These are phyloP conservation scores for Rhinolophus ferrumequinum DNA, from an alignment of 2,113 vertebrate species.

Conservation along the genomic window DNA sequence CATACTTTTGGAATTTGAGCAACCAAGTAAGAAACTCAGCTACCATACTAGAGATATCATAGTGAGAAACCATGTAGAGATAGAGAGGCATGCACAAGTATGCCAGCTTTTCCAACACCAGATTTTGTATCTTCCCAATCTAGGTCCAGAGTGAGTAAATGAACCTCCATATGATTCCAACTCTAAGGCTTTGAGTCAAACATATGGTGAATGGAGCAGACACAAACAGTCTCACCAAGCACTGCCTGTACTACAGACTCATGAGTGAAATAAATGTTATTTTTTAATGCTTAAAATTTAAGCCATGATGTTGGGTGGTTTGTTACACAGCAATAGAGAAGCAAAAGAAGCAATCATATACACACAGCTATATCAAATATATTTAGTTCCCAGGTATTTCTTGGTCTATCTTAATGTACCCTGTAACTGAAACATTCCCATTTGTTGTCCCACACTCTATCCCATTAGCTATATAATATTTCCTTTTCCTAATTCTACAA, in stretches of 20 bases:
- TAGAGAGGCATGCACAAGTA: background rate
- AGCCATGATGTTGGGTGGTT: background rate
- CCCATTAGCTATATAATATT: background rate
- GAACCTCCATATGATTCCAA: background rate
- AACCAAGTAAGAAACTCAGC: background rate
- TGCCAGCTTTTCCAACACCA: background rate
- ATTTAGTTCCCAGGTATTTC: background rate
- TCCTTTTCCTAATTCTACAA: background rate
- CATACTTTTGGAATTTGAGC: background rate
- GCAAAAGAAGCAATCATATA: background rate
- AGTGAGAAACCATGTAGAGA: background rate
- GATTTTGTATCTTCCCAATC: background rate
- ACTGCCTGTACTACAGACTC: background rate
- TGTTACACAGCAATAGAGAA: background rate
- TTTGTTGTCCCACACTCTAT: background rate
- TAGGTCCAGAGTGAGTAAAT: background rate
- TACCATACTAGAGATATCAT: background rate
- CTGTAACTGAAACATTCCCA: background rate
- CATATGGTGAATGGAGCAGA: background rate
- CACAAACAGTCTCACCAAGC: background rate
- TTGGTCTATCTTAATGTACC: background rate
- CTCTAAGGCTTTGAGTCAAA: background rate
- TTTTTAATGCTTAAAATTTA: conserved; percentile 1
- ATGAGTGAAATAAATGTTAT: background rate
- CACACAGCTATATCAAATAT: background rate